Percentiles rank a stretch among this genome's conserved stretches.
These are phyloP conservation scores for Venusia cambrica DNA, from an alignment of 2,888 invertebrate species.

Conservation along the genomic window DNA sequence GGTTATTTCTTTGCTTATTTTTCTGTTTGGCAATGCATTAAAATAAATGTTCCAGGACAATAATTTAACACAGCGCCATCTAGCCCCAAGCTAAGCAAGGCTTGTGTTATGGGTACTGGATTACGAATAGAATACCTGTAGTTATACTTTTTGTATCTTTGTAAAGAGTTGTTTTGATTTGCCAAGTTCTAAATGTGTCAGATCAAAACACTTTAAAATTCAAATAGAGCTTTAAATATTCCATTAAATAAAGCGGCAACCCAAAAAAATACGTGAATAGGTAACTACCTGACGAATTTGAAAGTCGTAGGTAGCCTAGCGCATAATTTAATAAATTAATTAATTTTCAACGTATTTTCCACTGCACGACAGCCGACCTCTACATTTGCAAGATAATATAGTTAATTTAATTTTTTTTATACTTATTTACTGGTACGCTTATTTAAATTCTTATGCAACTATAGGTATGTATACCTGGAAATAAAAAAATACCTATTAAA, in stretches of 20 bases:
- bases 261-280: conserved; percentile 20
- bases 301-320: conserved; percentile 13
- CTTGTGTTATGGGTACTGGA: no score
- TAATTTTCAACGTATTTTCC: conserved; percentile 8
- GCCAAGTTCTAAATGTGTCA: conserved; percentile 2
- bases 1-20: no score
- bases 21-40: no score
- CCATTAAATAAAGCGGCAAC: conserved; percentile 6
- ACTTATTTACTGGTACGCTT: no score
- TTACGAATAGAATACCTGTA: no score
- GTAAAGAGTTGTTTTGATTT: no score
- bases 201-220: conserved; percentile 5
- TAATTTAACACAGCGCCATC: no score
- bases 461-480: conserved; percentile 7
- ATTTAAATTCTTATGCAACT: conserved; percentile 17
- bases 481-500: conserved; percentile 29
- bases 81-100: no score
- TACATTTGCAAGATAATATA: conserved; percentile 24
- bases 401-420: no score
- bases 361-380: conserved; percentile 24
- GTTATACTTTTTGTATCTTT: no score
- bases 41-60: no score
- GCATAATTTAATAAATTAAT: conserved; percentile 15
- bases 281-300: conserved; percentile 12
- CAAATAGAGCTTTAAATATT: conserved; percentile 10